phyloP scores from a whole-genome alignment of 2,113 vertebrate species.

The Excalfactoria chinensis region DNA sequence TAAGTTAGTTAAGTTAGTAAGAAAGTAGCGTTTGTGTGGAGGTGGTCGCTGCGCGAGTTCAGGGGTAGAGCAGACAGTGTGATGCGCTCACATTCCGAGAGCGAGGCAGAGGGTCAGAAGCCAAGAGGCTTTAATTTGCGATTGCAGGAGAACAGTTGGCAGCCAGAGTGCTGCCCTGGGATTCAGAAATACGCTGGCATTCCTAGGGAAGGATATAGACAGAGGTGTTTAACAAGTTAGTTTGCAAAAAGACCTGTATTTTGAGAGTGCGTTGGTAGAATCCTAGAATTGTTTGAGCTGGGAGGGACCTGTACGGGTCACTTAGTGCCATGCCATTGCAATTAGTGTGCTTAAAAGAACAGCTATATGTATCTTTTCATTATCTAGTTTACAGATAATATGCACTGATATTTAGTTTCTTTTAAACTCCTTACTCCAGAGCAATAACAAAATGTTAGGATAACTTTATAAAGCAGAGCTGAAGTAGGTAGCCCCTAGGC shows the following conservation, averaged over 20 bases:
- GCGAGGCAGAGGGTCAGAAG: neutral
- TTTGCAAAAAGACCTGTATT: neutral
- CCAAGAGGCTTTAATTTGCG: neutral
- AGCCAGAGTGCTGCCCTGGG: neutral
- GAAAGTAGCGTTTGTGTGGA: neutral
- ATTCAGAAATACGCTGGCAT: neutral
- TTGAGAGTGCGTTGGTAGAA: neutral
- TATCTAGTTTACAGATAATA: neutral
- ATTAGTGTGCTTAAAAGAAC: neutral
- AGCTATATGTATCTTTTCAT: neutral
- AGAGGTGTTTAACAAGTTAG: neutral
- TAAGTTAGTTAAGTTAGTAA: neutral
- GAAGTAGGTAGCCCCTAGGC: neutral
- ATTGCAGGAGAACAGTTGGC: neutral
- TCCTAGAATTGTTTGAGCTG: too few relatives aligned
- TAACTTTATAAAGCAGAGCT: neutral
- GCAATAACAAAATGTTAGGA: neutral
- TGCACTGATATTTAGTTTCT: neutral
- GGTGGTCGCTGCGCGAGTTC: neutral
- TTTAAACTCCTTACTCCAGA: neutral
- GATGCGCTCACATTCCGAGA: neutral
- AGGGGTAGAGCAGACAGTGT: neutral
- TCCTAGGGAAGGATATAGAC: neutral
- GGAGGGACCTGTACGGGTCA: too few relatives aligned
- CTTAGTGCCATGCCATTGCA: neutral